Evolutionary conservation across 1,140 invertebrate genomes (phyloP).

Genomic region (Drosophila lowei): DNA sequence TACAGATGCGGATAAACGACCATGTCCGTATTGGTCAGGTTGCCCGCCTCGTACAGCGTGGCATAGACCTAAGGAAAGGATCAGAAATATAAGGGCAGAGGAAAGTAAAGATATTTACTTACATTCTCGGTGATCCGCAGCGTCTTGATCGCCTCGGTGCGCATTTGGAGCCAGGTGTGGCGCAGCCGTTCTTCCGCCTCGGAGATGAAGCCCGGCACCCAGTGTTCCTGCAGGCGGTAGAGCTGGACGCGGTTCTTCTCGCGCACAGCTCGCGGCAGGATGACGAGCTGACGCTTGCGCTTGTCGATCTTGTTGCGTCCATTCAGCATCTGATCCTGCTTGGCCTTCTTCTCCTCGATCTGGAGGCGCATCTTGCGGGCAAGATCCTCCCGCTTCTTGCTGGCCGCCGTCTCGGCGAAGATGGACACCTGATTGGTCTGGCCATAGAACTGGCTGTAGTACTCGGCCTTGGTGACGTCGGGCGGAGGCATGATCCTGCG

Average conservation of each 20-base stretch:
- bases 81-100: background rate
- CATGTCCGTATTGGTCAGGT: slow-evolving; percentile 75
- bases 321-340: slow-evolving; percentile 57
- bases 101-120: background rate
- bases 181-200: slow-evolving; percentile 76
- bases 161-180: slow-evolving; percentile 72
- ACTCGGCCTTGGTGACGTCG: slow-evolving; percentile 47
- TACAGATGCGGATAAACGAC: slow-evolving; percentile 68
- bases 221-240: slow-evolving; percentile 59
- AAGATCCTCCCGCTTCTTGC: slow-evolving; percentile 78
- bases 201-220: slow-evolving; percentile 74
- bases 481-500: slow-evolving; percentile 76
- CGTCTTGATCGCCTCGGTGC: slow-evolving; percentile 60
- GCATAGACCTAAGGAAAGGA: slow-evolving; percentile 48
- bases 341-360: slow-evolving; percentile 72
- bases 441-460: slow-evolving; percentile 85
- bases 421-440: slow-evolving; percentile 88
- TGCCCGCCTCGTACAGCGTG: slow-evolving; percentile 53
- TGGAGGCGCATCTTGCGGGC: slow-evolving; percentile 72
- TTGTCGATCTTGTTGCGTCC: slow-evolving; percentile 27
- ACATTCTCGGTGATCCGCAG: slow-evolving; percentile 71
- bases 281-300: slow-evolving; percentile 24
- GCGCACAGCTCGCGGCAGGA: slow-evolving; percentile 49
- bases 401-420: slow-evolving; percentile 90
- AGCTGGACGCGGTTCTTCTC: slow-evolving; percentile 59